phyloP scores from a whole-genome alignment of 64 coral and sea anemone species.

The Anthopleura sola region DNA sequence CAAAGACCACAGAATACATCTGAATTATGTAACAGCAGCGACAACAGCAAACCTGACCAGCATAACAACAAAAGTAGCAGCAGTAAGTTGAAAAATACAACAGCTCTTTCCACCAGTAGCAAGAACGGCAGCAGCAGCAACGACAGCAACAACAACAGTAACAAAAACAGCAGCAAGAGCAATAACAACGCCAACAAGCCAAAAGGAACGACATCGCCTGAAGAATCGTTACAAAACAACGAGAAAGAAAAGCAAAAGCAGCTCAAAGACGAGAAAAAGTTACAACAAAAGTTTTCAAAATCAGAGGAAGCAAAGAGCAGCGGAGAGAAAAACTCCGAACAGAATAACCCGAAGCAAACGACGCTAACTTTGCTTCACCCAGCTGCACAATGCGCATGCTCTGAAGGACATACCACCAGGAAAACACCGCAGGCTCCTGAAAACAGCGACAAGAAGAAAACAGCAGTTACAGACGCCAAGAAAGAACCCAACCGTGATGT shows the following conservation, averaged over 20 bases:
- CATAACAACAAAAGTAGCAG: background rate
- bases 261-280: background rate
- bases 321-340: background rate
- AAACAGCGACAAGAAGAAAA: background rate
- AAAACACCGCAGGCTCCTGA: background rate
- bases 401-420: background rate
- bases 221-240: background rate
- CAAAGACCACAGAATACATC: no score
- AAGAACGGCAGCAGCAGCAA: background rate
- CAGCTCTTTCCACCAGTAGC: background rate
- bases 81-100: background rate
- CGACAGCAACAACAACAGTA: background rate
- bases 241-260: background rate
- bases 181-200: background rate
- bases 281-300: background rate
- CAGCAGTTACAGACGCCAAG: background rate
- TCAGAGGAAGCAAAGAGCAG: background rate
- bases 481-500: background rate
- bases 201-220: background rate
- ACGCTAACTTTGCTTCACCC: background rate
- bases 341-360: background rate
- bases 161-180: background rate
- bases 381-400: slow-evolving; percentile 5
- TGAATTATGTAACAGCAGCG: background rate
- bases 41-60: background rate